Evolutionary conservation across 1,140 invertebrate genomes (phyloP).

Genomic region (Bombus affinis): DNA sequence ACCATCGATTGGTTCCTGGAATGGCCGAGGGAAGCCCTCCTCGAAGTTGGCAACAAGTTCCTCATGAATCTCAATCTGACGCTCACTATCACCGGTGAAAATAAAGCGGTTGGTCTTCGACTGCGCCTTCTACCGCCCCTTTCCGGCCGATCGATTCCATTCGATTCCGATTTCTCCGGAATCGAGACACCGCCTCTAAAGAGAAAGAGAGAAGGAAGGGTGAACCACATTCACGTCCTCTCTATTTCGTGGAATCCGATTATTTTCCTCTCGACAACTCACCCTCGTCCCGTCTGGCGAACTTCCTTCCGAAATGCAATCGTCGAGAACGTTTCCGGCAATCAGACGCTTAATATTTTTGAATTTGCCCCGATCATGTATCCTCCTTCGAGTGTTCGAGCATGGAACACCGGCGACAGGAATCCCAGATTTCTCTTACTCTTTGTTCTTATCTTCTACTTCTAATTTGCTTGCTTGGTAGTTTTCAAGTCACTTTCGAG

Average conservation of each 20-base stretch:
- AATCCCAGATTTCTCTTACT: neutral
- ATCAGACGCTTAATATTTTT: slow-evolving; percentile 44
- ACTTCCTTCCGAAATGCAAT: slow-evolving; percentile 35
- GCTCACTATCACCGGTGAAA: slow-evolving; percentile 85
- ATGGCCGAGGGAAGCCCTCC: slow-evolving; percentile 92
- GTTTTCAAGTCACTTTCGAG: too few relatives aligned
- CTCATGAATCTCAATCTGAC: slow-evolving; percentile 86
- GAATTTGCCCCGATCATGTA: slow-evolving; percentile 20
- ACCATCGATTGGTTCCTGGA: slow-evolving; percentile 95
- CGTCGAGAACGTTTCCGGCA: slow-evolving; percentile 20
- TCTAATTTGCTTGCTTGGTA: neutral
- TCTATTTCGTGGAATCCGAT: slow-evolving; percentile 61
- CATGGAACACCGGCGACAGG: too few relatives aligned
- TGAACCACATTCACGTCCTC: slow-evolving; percentile 1
- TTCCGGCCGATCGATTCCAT: slow-evolving; percentile 65
- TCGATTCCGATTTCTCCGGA: slow-evolving; percentile 59
- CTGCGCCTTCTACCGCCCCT: slow-evolving; percentile 21
- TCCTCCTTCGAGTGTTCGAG: neutral
- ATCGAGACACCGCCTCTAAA: slow-evolving; percentile 31
- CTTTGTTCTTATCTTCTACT: neutral
- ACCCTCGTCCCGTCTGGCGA: slow-evolving; percentile 51
- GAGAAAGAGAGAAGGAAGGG: neutral
- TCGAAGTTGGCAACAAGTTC: slow-evolving; percentile 91
- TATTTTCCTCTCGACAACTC: slow-evolving; percentile 65
- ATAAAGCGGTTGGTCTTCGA: slow-evolving; percentile 75